Conservation (phyloP, 2,113 vertebrate genomes). For the Anoura caudifer region DNA sequence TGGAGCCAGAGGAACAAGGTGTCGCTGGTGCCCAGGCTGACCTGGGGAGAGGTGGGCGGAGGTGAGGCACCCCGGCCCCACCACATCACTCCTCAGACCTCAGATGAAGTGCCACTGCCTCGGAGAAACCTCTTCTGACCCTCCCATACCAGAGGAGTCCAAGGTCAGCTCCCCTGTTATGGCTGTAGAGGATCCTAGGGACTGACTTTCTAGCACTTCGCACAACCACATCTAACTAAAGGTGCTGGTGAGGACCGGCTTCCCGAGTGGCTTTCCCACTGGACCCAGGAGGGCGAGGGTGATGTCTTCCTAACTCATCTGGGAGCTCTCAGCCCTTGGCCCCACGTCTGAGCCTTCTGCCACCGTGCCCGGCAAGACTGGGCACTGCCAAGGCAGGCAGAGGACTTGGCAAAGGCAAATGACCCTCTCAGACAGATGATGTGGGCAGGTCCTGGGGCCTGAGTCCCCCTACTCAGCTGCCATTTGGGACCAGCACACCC, state of each 20-base stretch:
- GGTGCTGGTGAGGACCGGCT: neutral
- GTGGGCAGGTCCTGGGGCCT: neutral
- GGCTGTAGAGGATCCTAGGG: accelerated
- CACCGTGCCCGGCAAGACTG: neutral
- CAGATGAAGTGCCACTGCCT: neutral
- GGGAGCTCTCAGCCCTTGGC: neutral
- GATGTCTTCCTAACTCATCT: neutral
- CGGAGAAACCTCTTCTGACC: neutral
- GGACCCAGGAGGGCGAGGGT: no score
- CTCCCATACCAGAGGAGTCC: neutral
- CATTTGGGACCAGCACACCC: neutral
- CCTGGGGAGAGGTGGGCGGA: slow-evolving; percentile 70
- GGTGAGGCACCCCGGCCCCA: accelerated
- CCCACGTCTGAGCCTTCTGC: neutral
- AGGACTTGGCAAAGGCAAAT: neutral
- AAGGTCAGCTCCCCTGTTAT: neutral
- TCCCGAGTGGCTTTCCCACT: neutral
- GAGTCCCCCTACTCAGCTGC: neutral
- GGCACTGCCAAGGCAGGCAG: neutral
- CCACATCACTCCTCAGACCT: neutral
- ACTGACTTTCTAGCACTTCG: neutral
- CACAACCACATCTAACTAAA: neutral
- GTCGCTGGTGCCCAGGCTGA: slow-evolving; percentile 95
- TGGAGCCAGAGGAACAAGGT: slow-evolving; percentile 94
- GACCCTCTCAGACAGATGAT: neutral